phyloP scores from a whole-genome alignment of 2,113 vertebrate genomes.

The Ptyas mucosa region DNA sequence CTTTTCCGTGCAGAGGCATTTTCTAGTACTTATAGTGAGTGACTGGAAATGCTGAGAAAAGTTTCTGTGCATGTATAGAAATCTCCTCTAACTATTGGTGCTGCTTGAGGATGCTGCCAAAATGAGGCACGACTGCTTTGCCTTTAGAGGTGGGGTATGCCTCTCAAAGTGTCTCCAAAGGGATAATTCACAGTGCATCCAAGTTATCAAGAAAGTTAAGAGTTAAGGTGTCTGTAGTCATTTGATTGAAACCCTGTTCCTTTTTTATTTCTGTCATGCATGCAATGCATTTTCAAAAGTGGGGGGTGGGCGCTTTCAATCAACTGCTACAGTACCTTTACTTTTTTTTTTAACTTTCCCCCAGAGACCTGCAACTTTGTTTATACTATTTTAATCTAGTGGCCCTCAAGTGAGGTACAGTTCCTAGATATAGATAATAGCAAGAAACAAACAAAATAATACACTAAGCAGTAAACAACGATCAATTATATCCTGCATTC shows the following conservation, averaged over 20 bases:
- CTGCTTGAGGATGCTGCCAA: background rate
- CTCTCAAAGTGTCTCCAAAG: background rate
- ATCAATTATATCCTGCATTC: background rate
- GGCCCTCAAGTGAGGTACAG: background rate
- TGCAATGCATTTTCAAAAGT: background rate
- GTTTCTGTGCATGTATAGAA: background rate
- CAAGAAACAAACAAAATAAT: background rate
- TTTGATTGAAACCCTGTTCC: background rate
- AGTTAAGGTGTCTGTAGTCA: background rate
- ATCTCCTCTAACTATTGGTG: background rate
- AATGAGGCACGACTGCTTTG: background rate
- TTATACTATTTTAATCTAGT: background rate
- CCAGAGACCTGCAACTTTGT: background rate
- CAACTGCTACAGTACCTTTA: background rate
- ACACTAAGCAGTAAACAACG: background rate
- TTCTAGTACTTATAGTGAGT: background rate
- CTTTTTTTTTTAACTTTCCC: background rate
- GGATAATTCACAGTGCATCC: background rate
- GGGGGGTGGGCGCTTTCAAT: background rate
- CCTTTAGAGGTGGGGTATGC: background rate
- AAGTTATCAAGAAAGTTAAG: background rate
- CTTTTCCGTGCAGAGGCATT: background rate
- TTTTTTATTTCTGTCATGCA: background rate
- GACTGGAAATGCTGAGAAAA: background rate
- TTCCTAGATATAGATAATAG: background rate